A percentile compares a stretch with the other conserved stretches of the same genome.
These are phyloP conservation scores for Leucoraja erinaceus DNA, from an alignment of 2,113 vertebrate species.

Conservation along the genomic window DNA sequence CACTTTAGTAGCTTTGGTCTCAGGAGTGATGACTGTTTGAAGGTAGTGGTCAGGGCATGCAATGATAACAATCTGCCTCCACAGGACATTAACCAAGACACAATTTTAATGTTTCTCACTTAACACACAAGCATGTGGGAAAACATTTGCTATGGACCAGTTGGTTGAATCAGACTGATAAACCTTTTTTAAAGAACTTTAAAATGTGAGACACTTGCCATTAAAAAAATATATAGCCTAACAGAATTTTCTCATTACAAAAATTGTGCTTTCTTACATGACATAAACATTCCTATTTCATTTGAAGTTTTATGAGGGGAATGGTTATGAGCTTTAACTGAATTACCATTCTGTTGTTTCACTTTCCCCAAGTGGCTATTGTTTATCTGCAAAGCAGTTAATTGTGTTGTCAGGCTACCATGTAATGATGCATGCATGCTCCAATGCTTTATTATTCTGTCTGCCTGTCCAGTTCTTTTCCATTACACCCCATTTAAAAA, in stretches of 20 bases:
- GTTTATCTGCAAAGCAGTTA: background rate
- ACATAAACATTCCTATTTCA: background rate
- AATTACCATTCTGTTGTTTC: background rate
- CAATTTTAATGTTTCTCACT: conserved; percentile 3
- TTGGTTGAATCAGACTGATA: background rate
- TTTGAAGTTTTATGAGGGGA: background rate
- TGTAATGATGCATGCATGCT: background rate
- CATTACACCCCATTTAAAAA: background rate
- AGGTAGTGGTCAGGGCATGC: conserved; percentile 16
- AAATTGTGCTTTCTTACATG: background rate
- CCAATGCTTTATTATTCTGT: background rate
- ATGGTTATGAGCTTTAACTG: background rate
- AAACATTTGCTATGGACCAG: background rate
- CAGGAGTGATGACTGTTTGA: conserved; percentile 14
- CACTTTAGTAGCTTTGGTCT: conserved; percentile 28
- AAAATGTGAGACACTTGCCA: too few species aligned
- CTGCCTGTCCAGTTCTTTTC: background rate
- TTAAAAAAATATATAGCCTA: background rate
- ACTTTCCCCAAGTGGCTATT: background rate
- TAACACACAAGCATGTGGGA: background rate
- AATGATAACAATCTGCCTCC: conserved; percentile 20
- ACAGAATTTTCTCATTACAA: background rate
- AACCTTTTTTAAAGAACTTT: background rate
- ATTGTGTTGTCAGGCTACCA: background rate
- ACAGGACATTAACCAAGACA: background rate